Conservation (phyloP, 92 coral and sea anemone species). For the Muricea muricata region DNA sequence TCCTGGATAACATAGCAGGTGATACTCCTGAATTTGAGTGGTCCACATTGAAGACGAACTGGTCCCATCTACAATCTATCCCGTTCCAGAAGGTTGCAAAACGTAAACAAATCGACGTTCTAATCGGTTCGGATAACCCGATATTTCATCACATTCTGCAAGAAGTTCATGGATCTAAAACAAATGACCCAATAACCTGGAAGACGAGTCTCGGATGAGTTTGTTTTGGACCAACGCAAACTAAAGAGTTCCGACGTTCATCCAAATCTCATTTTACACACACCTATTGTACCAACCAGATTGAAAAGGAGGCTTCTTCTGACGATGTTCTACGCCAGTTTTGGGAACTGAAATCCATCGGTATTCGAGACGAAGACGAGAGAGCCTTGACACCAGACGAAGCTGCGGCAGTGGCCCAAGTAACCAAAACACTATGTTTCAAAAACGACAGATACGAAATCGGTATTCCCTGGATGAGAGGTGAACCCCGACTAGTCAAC, state of each 20-base stretch:
- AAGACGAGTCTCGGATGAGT: conserved; percentile 55
- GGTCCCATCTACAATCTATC: conserved; percentile 29
- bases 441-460: conserved; percentile 35
- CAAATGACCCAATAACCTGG: conserved; percentile 11
- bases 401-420: conserved; percentile 54
- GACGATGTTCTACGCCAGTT: conserved; percentile 44
- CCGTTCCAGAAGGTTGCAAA: conserved; percentile 28
- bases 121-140: conserved; percentile 21
- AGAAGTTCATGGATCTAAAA: conserved; percentile 16
- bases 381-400: conserved; percentile 46
- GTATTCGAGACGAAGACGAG: conserved; percentile 39
- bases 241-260: conserved; percentile 34
- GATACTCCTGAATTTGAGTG: conserved; percentile 26
- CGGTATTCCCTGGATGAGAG: conserved; percentile 52
- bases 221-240: conserved; percentile 60
- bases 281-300: conserved; percentile 41
- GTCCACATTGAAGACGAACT: conserved; percentile 13
- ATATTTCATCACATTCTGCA: conserved; percentile 15
- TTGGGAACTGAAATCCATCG: conserved; percentile 64
- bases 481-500: conserved; percentile 56
- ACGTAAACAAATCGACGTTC: conserved; percentile 9
- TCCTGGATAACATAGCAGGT: conserved; percentile 14
- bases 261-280: conserved; percentile 48
- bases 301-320: conserved; percentile 17
- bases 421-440: conserved; percentile 26